Conservation (phyloP, 2,113 vertebrate species). For the Xenopus tropicalis region DNA sequence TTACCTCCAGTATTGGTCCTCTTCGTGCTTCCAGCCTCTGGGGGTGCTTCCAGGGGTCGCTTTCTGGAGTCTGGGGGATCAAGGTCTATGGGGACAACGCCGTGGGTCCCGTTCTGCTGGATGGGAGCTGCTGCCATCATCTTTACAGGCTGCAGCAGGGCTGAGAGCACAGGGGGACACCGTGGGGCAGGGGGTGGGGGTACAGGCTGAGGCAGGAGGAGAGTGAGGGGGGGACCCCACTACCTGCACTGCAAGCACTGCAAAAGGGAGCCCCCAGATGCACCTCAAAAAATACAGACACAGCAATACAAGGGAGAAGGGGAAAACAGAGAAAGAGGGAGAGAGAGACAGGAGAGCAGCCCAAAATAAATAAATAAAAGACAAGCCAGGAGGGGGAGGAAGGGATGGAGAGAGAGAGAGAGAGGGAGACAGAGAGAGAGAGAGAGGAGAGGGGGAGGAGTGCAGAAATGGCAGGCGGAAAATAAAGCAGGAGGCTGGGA, state of each 20-base stretch:
- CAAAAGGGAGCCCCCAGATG: constrained; percentile 49
- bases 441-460: constrained; percentile 34
- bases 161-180: constrained; percentile 41
- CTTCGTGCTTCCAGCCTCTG: constrained; percentile 79
- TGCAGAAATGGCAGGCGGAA: constrained; percentile 48
- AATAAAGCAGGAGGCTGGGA: constrained; percentile 53
- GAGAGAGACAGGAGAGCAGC: constrained; percentile 35
- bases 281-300: constrained; percentile 41
- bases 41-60: constrained; percentile 75
- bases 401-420: constrained; percentile 62
- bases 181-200: constrained; percentile 12
- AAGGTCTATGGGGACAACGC: constrained; percentile 74
- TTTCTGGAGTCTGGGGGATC: constrained; percentile 78
- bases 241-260: constrained; percentile 53
- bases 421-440: constrained; percentile 51
- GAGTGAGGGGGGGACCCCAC: constrained; percentile 50
- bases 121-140: constrained; percentile 81
- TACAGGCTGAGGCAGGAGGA: constrained; percentile 24
- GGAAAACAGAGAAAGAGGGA: constrained; percentile 28
- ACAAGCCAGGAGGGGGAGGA: constrained; percentile 56
- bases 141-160: constrained; percentile 62
- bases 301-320: constrained; percentile 34
- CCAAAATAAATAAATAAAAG: constrained; percentile 51
- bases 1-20: constrained; percentile 78
- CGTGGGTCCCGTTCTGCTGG: constrained; percentile 79